Base-by-base conservation (phyloP, 1,140 invertebrate genomes). In the Drosophila ercepeae region DNA sequence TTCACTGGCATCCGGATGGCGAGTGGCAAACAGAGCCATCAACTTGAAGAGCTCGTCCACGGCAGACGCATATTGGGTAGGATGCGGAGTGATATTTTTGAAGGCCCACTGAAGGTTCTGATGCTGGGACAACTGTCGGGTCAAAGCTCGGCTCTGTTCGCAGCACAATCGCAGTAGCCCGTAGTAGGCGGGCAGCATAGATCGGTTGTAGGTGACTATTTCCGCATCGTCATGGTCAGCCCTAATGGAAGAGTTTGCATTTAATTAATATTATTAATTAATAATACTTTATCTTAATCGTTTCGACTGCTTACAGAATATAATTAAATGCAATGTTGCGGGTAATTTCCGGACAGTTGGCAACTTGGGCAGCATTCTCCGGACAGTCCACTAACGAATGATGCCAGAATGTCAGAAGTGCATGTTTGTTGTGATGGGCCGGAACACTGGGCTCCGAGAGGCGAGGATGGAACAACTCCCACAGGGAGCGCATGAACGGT, bases 21-120 rank as follows among this genome's bases (percentile, higher is more conserved):
- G 94, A 4, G 94, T 93, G 2, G 96, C 95, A 92, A 98, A 95
- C 11, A 97, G 91, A 76, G 95, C 94, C 96, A 98, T 97, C 71
- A 98, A 91, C 91, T 96, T 96, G 71, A 98, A 97, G 39, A 99
- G 90, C 91, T 98, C 97, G 64, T 98, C 97, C 4, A 98, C 97
- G 36, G 97, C 97, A 16, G 94, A 94, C 34, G 96, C 95, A 92
- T 99, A 99, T 79, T 98, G 97, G 19, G 96, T 97, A 13, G 97
- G 96, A 93, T 98, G 97, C 11, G 97, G 97, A 14, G 97, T 97
- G 52, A 99, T 98, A 90, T 98, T 98, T 86, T 98, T 97, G 91
- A 98, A 98, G 45, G 97, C 97, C 97, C 97, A 99, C 89, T 97
- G 96, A 36, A 98, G 95, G 92, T 99, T 98, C 92, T 98, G 97